These are phyloP conservation scores for Cercocebus atys DNA, from an alignment of 2,113 vertebrate species.

Conservation along the genomic window DNA sequence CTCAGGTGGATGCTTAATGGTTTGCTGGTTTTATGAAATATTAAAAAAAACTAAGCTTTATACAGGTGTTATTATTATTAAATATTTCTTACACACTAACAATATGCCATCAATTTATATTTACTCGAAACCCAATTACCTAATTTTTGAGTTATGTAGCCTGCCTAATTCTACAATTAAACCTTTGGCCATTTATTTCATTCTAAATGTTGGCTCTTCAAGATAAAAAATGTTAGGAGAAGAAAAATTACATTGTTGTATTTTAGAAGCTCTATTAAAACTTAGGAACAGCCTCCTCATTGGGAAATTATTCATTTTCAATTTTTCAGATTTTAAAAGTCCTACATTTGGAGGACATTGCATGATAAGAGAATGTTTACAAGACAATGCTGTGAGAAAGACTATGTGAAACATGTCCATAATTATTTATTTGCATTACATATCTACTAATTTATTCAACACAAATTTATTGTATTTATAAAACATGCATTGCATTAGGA, in stretches of 20 bases:
- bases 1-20: constrained; percentile 51
- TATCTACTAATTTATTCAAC: not conserved
- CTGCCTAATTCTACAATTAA: constrained; percentile 41
- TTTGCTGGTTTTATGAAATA: constrained; percentile 66
- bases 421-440: not conserved
- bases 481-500: not conserved
- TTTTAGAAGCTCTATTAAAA: constrained; percentile 21
- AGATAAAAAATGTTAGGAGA: not conserved
- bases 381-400: not conserved
- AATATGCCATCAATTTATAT: constrained; percentile 36
- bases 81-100: constrained; percentile 58
- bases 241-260: constrained; percentile 18
- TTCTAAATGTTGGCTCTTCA: constrained; percentile 7
- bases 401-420: not conserved
- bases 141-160: constrained; percentile 37
- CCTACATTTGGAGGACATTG: not conserved
- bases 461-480: not conserved
- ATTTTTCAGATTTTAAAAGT: not conserved
- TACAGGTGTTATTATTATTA: constrained; percentile 45
- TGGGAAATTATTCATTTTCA: not conserved
- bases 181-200: not conserved
- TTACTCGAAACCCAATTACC: constrained; percentile 30
- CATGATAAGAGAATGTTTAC: not conserved
- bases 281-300: not conserved
- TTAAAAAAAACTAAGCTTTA: constrained; percentile 52